Base-by-base conservation (phyloP, 2,797 vertebrate genomes). In the Sarcophilus harrisii region DNA sequence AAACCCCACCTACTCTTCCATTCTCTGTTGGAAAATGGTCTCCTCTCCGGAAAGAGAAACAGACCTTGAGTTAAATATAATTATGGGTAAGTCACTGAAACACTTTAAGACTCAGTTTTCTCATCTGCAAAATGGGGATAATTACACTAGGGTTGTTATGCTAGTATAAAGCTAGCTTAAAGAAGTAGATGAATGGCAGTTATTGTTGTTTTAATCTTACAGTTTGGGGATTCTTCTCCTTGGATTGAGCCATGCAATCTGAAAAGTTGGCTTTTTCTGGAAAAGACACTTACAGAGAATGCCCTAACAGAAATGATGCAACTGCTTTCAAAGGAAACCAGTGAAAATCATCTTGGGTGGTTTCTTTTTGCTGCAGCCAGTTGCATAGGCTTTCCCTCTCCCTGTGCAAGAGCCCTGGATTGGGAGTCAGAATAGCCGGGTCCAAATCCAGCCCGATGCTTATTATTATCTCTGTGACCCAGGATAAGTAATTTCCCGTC, bases 381-480 rank as follows among this genome's bases (percentile, higher is more conserved):
- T 9, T 81, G n/a, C 5, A 38, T 73, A 21, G n/a, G 18, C 10
- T 38, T 81, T 38, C n/a, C 18, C 18, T 81, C 18, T 9, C 66
- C n/a, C n/a, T 45, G n/a, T 57, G 18, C 18, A 90, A 18, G 29
- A 81, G 54, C 2, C 58, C 16, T 13, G 12, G 81, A 24, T 92
- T 57, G 49, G 32, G 94, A 55, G 5, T 66, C 92, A 66, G 55
- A 89, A 21, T 87, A 54, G 14, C 5, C n/a, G 38, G 59, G 38
- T 81, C 90, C 92, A 91, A 90, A 92, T 58, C 55, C 57, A 93
- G 54, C 0, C 91, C 93, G 91, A 49, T 49, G 18, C n/a, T 29
- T 38, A 62, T 0, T n/a, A 62, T 0, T n/a, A 91, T 57, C 62
- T 81, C 30, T 95, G 45, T 52, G 87, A 92, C 73, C 91, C 90